These are phyloP conservation scores for Dasypolia templi DNA, from an alignment of 2,888 invertebrate species.

Conservation along the genomic window DNA sequence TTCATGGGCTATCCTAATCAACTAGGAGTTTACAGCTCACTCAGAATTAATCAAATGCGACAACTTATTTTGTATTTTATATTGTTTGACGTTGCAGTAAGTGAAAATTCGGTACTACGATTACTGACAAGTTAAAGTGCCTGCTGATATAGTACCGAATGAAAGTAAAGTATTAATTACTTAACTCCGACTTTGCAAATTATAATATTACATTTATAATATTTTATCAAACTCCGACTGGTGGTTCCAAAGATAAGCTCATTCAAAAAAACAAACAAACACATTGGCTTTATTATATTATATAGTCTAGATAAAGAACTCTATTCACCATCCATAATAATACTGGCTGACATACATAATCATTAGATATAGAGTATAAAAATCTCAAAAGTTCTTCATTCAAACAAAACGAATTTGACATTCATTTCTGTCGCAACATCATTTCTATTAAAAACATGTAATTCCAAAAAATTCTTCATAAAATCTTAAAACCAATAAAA, in stretches of 20 bases:
- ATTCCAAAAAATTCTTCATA: constrained; percentile 52
- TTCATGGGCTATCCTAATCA: too few relatives aligned
- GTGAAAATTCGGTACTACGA: too few relatives aligned
- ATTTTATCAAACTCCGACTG: background rate
- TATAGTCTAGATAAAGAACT: constrained; percentile 3
- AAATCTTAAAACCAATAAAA: constrained; percentile 49
- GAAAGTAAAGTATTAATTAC: too few relatives aligned
- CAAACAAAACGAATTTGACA: constrained; percentile 40
- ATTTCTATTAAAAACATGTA: constrained; percentile 56
- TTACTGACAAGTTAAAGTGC: too few relatives aligned
- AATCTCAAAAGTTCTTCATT: constrained; percentile 16
- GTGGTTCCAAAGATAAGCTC: background rate
- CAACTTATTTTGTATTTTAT: too few relatives aligned
- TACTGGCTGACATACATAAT: constrained; percentile 4
- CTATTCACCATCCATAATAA: background rate
- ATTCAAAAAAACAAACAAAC: background rate
- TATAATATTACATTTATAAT: too few relatives aligned
- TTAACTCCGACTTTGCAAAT: too few relatives aligned
- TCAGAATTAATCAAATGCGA: too few relatives aligned
- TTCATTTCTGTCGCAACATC: constrained; percentile 33
- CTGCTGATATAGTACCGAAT: too few relatives aligned
- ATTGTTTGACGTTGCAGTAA: too few relatives aligned
- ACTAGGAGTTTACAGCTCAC: too few relatives aligned
- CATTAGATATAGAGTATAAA: background rate
- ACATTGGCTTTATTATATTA: background rate